phyloP scores from a whole-genome alignment of 2,888 invertebrate genomes.

The Steromphala cineraria region DNA sequence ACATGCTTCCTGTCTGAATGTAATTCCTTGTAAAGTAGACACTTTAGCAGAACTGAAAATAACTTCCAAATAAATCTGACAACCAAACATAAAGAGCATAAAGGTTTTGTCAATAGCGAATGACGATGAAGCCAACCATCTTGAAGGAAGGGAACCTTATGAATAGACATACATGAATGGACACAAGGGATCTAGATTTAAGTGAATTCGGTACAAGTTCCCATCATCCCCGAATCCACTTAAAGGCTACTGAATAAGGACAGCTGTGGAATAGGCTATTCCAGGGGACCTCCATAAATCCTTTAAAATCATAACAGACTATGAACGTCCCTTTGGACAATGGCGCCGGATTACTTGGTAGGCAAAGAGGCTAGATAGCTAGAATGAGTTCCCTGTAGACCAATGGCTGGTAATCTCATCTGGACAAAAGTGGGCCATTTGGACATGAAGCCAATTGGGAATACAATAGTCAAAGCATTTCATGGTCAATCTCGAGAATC shows the following conservation, averaged over 20 bases:
- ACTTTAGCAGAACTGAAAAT: no score
- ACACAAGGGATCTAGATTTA: neutral
- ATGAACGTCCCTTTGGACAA: neutral
- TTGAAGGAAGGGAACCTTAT: no score
- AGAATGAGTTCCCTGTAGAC: neutral
- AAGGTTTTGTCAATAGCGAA: no score
- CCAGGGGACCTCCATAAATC: neutral
- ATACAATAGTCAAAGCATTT: no score
- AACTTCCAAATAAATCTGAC: no score
- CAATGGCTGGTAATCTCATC: neutral
- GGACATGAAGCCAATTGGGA: neutral
- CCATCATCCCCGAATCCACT: neutral
- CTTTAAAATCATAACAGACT: neutral
- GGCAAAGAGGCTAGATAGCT: neutral
- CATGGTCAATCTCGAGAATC: no score
- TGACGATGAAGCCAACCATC: no score
- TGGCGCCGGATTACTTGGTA: neutral
- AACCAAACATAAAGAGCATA: no score
- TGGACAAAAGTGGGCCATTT: neutral
- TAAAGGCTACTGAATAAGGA: neutral
- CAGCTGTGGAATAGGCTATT: neutral
- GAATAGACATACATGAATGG: no score
- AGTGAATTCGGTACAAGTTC: neutral
- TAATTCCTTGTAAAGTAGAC: no score
- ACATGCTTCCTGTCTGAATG: no score